Evolutionary conservation across 2,888 invertebrate genomes (phyloP).

Genomic region (Fissipunctia ypsillon): DNA sequence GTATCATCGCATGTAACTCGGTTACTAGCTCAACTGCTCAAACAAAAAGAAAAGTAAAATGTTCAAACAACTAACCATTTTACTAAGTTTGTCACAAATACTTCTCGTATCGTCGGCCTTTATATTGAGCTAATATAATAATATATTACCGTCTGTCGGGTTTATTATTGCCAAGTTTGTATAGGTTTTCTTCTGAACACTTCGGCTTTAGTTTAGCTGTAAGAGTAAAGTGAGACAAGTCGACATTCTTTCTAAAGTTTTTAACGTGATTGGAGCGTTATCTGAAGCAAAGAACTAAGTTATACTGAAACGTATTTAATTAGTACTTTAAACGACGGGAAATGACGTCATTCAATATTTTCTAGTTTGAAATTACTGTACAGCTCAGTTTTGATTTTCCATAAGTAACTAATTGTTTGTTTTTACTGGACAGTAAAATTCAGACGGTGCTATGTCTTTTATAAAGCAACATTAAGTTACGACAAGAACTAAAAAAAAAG

Average conservation of each 20-base stretch:
- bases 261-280: background rate
- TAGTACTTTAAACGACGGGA: background rate
- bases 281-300: background rate
- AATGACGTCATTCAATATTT: background rate
- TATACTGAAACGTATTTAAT: conserved; percentile 2
- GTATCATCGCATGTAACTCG: no score
- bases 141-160: conserved; percentile 21
- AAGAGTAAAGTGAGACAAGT: background rate
- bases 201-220: conserved; percentile 5
- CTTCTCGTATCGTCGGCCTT: conserved; percentile 35
- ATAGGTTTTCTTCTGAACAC: conserved; percentile 28
- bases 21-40: background rate
- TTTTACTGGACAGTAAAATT: background rate
- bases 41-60: conserved; percentile 19
- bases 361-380: background rate
- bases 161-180: conserved; percentile 46
- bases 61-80: conserved; percentile 18
- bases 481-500: no score
- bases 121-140: conserved; percentile 46
- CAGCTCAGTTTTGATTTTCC: background rate
- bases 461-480: no score
- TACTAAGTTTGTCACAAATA: conserved; percentile 34
- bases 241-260: conserved; percentile 5
- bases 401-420: background rate
- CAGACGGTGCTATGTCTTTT: background rate